Evolutionary conservation across 1,140 invertebrate genomes (phyloP).

Genomic region (Hyles vespertilio): DNA sequence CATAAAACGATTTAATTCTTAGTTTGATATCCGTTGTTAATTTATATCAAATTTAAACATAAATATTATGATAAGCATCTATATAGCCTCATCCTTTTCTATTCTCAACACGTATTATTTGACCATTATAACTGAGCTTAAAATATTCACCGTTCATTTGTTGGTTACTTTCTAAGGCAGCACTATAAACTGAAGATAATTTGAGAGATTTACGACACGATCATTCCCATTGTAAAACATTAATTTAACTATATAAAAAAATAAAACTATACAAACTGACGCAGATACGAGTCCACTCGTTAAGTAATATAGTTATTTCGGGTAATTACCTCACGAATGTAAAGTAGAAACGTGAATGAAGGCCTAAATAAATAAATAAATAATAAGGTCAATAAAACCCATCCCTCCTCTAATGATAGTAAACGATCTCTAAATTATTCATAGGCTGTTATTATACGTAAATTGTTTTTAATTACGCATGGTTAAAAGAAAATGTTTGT

Average conservation of each 20-base stretch:
- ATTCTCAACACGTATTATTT: too few relatives aligned
- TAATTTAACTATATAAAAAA: slow-evolving; percentile 11
- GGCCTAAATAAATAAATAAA: slow-evolving; percentile 27
- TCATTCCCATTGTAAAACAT: slow-evolving; percentile 13
- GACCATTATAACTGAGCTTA: too few relatives aligned
- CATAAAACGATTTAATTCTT: too few relatives aligned
- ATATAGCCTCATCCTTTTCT: too few relatives aligned
- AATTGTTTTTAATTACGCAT: slow-evolving; percentile 21
- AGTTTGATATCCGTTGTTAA: too few relatives aligned
- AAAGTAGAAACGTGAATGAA: slow-evolving; percentile 17
- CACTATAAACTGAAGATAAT: slow-evolving; percentile 4
- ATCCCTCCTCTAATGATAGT: slow-evolving; percentile 21
- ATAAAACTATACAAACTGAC: slow-evolving; percentile 12
- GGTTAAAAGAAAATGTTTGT: slow-evolving; percentile 33
- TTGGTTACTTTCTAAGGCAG: slow-evolving; percentile 2
- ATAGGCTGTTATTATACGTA: slow-evolving; percentile 21
- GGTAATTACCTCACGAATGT: slow-evolving; percentile 8
- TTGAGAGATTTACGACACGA: slow-evolving; percentile 10
- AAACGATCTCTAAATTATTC: slow-evolving; percentile 24
- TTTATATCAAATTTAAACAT: too few relatives aligned
- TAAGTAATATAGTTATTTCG: slow-evolving; percentile 14
- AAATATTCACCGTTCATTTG: background rate
- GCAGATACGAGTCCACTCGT: slow-evolving; percentile 5
- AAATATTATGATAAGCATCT: too few relatives aligned
- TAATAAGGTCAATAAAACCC: slow-evolving; percentile 25